Base-by-base conservation (phyloP, 2,113 vertebrate genomes). In the Anseranas semipalmata region DNA sequence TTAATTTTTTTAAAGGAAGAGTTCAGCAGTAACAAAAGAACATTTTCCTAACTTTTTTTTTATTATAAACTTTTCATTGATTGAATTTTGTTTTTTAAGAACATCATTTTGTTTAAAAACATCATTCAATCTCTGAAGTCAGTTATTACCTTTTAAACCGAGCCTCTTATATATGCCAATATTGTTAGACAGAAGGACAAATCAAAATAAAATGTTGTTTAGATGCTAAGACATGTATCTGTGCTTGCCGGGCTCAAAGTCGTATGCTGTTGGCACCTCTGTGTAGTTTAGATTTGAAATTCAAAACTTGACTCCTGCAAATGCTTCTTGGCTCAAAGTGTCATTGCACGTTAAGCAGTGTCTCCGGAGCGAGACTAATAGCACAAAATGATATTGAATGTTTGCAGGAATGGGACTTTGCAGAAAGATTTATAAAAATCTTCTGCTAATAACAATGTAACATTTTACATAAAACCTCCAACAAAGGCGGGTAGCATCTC, bases 281-380 rank as follows among this genome's bases (percentile, higher is more conserved):
- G 13, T 13, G 66, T 43, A 68, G 74, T 62, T 93, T 15, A 45
- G 67, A 95, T 89, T 89, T 85, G 84, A 85, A 87, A 96, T 96
- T 87, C 95, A 85, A 27, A 93, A 56, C 86, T 72, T 87, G 80
- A 79, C 87, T 96, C 87, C 84, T 87, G 81, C 95, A 91, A 95
- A 89, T 45, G 84, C 77, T 92, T 50, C 91, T 90, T 91, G 93
- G 96, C 95, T 92, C 77, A 37, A 60, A 52, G 75, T 19, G 89
- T 73, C 7, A 21, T 30, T 73, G 94, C 70, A 90, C 79, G 87
- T 91, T 95, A 93, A 95, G 89, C 41, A 37, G 91, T 30, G 89
- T 70, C 95, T 93, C 83, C 76, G 77, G 73, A 91, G 96, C 89
- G 74, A 87, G 91, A 96, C 95, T 95, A 95, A 95, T 90, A 82